Evolutionary conservation across 2,797 vertebrate species (phyloP), one percentile per base, ranked within the genome.

Genomic region (Chaetodon trifasciatus): DNA sequence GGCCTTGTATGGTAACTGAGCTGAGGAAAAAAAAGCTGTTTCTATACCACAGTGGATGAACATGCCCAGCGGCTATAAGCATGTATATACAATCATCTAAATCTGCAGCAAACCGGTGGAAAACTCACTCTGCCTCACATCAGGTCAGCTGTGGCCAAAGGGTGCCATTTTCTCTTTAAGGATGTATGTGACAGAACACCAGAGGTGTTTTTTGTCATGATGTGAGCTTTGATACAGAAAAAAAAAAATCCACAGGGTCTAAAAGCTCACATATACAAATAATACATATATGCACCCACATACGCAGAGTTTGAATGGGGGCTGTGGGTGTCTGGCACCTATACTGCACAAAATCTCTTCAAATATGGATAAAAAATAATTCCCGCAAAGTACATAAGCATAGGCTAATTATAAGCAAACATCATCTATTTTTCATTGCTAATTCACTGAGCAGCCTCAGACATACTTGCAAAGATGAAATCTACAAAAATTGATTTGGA

Each of bases 131-230:
- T 15, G 62, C 66, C 58, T 17, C 3, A 4, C 35, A 70, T 63
- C 76, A 77, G 76, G 55, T 82, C 70, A 80, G 71, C 56, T 39
- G 10, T 50, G 46, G 70, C 73, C 71, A 47, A 85, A 61, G 40
- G 64, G 42, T 39, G 53, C 17, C 42, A 66, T 74, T 77, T 83
- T 56, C 50, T 64, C 21, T 78, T 79, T 72, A 2, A 63, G 70
- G 37, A 76, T 68, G 64, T 53, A 71, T 62, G 64, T 69, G 42
- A 84, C 53, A 65, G 11, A 74, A 17, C 37, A 75, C 66, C 55
- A 2, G 11, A 73, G 72, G 40, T 42, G 32, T 35, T 58, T 55
- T 69, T 32, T 63, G 56, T 79, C 72, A 55, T 40, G 61, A 50
- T 70, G 70, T 74, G 49, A 61, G 52, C 61, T 75, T 71, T 61